Evolutionary conservation across 2,113 vertebrate species (phyloP), one percentile per base, ranked within the genome.

Genomic region (Oncorhynchus masou): DNA sequence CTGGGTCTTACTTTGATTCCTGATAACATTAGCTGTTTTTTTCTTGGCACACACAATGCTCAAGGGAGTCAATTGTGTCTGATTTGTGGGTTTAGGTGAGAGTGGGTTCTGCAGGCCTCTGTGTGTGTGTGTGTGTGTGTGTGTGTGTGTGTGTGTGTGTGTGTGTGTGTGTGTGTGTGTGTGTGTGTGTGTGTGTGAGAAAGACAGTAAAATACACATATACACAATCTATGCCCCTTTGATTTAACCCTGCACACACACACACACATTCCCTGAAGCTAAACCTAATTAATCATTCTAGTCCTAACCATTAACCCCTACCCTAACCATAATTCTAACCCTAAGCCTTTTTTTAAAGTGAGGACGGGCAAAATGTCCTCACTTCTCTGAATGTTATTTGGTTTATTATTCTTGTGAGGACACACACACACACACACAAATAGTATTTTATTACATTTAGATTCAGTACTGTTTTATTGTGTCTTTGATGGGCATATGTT

Each of bases 381-480:
- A 7, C 34, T 34, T 8, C 34, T 34, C 34, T 34, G 34, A 34
- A 34, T 34, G 34, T 34, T 34, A 34, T 6, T 34, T 34, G 6
- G 34, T 34, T 34, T 34, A 34, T 34, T 34, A 34, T 34, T 34
- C 6, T 34, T 34, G 34, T 34, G 34, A 34, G 34, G 34, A 34
- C 31, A 34, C 31, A 5, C 31, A 31, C 31, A 34, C 31, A 34
- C 31, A 6, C 31, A 34, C 34, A 34, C 5, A 34, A 34, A 34
- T 34, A 34, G 6, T 8, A 34, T 34, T 34, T 7, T 34, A 34
- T 34, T 34, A 34, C 34, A 34, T 34, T 34, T 34, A 34, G 34
- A 34, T 34, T 34, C 34, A 34, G 34, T 34, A 34, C 34, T 7
- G 34, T 34, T 34, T 85, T 86, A 89, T 87, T 89, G 85, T 89